Evolutionary conservation across 2,113 vertebrate genomes (phyloP).

Genomic region (Caloenas nicobarica): DNA sequence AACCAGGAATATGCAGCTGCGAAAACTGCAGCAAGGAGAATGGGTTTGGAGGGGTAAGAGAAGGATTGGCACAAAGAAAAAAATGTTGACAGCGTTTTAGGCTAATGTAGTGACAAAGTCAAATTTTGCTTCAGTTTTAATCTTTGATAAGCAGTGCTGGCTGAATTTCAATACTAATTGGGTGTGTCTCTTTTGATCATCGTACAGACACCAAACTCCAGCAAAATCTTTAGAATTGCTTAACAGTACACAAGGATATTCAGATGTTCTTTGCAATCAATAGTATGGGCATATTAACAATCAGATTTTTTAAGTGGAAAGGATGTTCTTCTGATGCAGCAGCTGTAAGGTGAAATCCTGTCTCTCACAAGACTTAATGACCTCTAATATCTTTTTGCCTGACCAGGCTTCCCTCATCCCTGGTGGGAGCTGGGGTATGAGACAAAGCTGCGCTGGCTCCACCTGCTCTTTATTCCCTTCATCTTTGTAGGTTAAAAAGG

Average conservation of each 20-base stretch:
- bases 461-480: not conserved
- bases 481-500: not conserved
- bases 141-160: slow-evolving; percentile 2
- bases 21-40: not conserved
- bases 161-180: slow-evolving; percentile 42
- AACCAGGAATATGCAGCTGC: not conserved
- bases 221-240: slow-evolving; percentile 4
- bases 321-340: not conserved
- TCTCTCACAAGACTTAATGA: not conserved
- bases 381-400: not conserved
- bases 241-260: not conserved
- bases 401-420: not conserved
- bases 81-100: not conserved
- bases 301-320: not conserved
- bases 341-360: not conserved
- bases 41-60: not conserved
- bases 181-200: slow-evolving; percentile 18
- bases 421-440: not conserved
- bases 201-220: not conserved
- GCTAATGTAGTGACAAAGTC: not conserved
- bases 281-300: not conserved
- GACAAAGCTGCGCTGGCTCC: not conserved
- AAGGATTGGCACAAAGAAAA: not conserved
- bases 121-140: slow-evolving; percentile 36
- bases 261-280: not conserved